These are phyloP conservation scores for Lochmaea capreae DNA, from an alignment of 2,888 invertebrate genomes.

Conservation along the genomic window DNA sequence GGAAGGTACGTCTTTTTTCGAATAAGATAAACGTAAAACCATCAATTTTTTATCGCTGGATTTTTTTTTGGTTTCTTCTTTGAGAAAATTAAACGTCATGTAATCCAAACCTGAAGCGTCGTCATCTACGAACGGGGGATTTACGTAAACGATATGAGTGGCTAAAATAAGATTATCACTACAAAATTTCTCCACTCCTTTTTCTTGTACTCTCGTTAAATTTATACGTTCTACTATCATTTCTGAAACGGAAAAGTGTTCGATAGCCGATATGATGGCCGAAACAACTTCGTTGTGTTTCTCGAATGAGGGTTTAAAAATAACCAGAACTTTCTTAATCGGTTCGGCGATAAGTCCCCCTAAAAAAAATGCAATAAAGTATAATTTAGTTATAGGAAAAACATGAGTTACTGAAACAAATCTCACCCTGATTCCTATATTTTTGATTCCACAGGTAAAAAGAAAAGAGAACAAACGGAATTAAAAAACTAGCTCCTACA, in stretches of 20 bases:
- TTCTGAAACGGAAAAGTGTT: conserved; percentile 45
- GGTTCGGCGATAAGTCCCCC: conserved; percentile 24
- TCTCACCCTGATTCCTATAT: conserved; percentile 45
- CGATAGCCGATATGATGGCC: conserved; percentile 47
- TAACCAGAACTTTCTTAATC: conserved; percentile 44
- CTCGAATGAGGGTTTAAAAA: conserved; percentile 51
- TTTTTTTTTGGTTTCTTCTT: conserved; percentile 45
- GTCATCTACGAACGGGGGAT: conserved; percentile 45
- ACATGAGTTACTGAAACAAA: not conserved
- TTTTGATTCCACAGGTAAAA: conserved; percentile 52
- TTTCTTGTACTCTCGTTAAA: conserved; percentile 38
- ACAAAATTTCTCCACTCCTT: conserved; percentile 47
- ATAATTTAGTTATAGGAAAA: not conserved
- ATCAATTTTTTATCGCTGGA: conserved; percentile 43
- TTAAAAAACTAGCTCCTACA: conserved; percentile 55
- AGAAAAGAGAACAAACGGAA: conserved; percentile 52
- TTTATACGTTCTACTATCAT: conserved; percentile 44
- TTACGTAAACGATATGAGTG: conserved; percentile 50
- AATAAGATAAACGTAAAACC: conserved; percentile 48
- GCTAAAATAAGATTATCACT: conserved; percentile 45
- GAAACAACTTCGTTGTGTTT: conserved; percentile 51
- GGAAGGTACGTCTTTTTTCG: conserved; percentile 46
- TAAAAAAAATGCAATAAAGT: conserved; percentile 14
- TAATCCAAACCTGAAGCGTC: conserved; percentile 45
- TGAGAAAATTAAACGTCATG: conserved; percentile 44